Conservation (phyloP, 2,888 invertebrate species). For the Cataglyphis cursor region DNA sequence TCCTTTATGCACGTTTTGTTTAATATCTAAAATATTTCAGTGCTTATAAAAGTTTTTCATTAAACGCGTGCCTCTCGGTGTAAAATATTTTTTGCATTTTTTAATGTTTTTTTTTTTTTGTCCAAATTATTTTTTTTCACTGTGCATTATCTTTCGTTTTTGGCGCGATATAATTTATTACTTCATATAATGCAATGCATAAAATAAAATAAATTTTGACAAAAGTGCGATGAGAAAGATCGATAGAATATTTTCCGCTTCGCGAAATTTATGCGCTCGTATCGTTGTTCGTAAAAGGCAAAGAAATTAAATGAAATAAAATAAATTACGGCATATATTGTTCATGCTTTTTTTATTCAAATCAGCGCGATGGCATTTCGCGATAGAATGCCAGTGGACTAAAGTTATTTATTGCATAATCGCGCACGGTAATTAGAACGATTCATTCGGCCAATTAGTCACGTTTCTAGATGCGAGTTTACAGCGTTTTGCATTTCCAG, state of each 20-base stretch:
- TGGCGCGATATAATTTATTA: slow-evolving; percentile 28
- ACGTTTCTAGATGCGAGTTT: slow-evolving; percentile 23
- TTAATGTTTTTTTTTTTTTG: not conserved
- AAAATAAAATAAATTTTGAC: slow-evolving; percentile 43
- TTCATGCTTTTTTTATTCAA: slow-evolving; percentile 42
- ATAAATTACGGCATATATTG: slow-evolving; percentile 17
- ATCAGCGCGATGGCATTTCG: not conserved
- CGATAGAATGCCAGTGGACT: not conserved
- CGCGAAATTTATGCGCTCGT: slow-evolving; percentile 36
- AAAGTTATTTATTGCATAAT: slow-evolving; percentile 47
- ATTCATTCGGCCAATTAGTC: slow-evolving; percentile 47
- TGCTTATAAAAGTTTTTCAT: not conserved
- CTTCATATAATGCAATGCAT: slow-evolving; percentile 4
- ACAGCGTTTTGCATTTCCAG: slow-evolving; percentile 10
- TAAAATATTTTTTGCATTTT: not conserved
- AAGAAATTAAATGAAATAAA: slow-evolving; percentile 22
- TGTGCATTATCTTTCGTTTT: not conserved
- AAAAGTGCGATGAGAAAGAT: slow-evolving; percentile 34
- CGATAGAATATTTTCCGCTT: slow-evolving; percentile 37
- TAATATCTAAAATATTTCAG: not conserved
- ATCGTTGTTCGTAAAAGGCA: not conserved
- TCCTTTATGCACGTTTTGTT: not conserved
- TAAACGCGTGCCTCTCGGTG: not conserved
- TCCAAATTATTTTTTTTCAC: not conserved
- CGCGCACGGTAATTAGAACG: slow-evolving; percentile 42